Evolutionary conservation across 2,797 vertebrate species (phyloP).

Genomic region (Xiphophorus birchmanni): DNA sequence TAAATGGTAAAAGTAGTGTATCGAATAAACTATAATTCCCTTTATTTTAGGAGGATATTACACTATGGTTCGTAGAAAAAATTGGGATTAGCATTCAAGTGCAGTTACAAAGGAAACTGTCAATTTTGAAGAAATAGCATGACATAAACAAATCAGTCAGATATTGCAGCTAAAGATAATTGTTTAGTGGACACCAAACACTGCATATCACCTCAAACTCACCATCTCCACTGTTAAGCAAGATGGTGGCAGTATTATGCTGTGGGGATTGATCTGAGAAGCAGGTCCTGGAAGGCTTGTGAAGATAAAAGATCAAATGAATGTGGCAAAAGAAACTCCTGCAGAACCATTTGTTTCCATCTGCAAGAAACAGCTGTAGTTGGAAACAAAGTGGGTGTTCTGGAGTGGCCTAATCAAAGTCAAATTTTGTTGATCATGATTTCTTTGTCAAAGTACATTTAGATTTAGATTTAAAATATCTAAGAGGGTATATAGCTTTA

Average conservation of each 20-base stretch:
- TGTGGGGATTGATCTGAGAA: too few species aligned
- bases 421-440: too few species aligned
- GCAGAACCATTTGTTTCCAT: too few species aligned
- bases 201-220: background rate
- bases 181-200: background rate
- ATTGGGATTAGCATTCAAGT: background rate
- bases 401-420: too few species aligned
- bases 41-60: background rate
- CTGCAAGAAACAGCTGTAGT: too few species aligned
- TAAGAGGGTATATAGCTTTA: background rate
- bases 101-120: background rate
- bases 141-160: background rate
- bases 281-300: too few species aligned
- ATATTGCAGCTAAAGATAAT: background rate
- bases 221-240: background rate
- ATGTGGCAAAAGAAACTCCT: too few species aligned
- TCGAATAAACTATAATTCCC: background rate
- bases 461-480: background rate
- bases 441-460: too few species aligned
- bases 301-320: too few species aligned
- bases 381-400: too few species aligned
- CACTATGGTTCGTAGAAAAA: background rate
- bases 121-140: background rate
- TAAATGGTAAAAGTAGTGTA: background rate
- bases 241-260: background rate